A percentile compares a stretch with the other conserved stretches of the same genome.
phyloP scores from a whole-genome alignment of 2,113 vertebrate genomes.

The Calyptommatus sinebrachiatus region DNA sequence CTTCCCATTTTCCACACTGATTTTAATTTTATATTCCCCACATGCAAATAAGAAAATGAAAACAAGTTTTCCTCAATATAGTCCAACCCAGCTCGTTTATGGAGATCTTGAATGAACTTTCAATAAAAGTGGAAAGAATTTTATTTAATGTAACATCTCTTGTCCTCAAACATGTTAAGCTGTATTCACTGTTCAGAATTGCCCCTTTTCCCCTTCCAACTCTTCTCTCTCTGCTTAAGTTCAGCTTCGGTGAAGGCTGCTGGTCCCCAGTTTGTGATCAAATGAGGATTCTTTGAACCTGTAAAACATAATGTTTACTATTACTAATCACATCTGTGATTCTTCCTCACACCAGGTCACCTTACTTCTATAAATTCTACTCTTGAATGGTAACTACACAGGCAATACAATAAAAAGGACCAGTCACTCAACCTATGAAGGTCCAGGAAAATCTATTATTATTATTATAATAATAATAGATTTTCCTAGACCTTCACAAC shows the following conservation, averaged over 20 bases:
- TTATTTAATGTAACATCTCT: constrained; percentile 1
- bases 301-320: constrained; percentile 36
- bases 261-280: constrained; percentile 93
- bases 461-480: too few species aligned
- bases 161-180: rapidly evolving
- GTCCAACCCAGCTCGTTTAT: background rate
- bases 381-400: too few species aligned
- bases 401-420: too few species aligned
- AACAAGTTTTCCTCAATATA: background rate
- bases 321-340: background rate
- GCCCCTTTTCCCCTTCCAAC: constrained; percentile 87
- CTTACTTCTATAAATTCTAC: background rate
- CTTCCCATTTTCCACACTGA: background rate
- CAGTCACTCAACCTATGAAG: too few species aligned
- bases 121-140: background rate
- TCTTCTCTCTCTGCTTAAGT: constrained; percentile 84
- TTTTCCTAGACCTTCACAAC: too few species aligned
- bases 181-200: constrained; percentile 49
- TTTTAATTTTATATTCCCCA: background rate
- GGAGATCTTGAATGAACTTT: background rate
- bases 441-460: too few species aligned
- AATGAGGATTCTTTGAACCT: constrained; percentile 85
- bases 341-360: background rate
- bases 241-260: constrained; percentile 89
- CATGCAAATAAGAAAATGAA: background rate